Evolutionary conservation across 2,888 invertebrate genomes (phyloP), one percentile per base, ranked within the genome.

Genomic region (Hirudinaria manillensis): DNA sequence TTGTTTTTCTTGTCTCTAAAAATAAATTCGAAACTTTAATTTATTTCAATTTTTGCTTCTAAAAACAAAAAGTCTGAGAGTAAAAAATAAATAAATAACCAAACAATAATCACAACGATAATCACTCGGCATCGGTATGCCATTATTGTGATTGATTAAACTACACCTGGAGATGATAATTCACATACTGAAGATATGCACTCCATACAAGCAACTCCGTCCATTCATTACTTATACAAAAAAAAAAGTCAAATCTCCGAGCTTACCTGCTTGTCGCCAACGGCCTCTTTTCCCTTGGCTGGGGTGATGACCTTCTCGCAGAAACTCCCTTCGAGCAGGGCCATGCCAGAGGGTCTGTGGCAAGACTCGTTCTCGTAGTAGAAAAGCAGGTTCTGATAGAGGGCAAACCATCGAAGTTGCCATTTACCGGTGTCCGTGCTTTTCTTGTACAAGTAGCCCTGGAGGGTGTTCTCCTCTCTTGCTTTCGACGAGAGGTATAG

Each of bases 321-420:
- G 87, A 93, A 94, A 81, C 93, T 93, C 0, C 94, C 94, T 84
- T 94, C 94, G 74, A 94, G 87, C 79, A 94, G 87, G 32, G 94
- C 88, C 27, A 93, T 90, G 0, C 94, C 94, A 0, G 92, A 91
- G 0, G 93, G 93, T 51, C 91, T 88, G 29, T 88, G 88, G 81
- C 90, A 90, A 82, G 89, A 89, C 83, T 94, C 93, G 73, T 90
- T 91, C 83, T 94, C 94, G 86, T 92, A 94, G 88, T 94, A 94
- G 86, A 94, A 94, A 80, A 94, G 87, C 81, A 94, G 86, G 86
- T 94, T 94, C 92, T 94, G 89, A 55, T 89, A 89, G 77, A 86
- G 82, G 74, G 85, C 83, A 81, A 86, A 86, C 83, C 84, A 87
- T 27, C 86, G 80, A 65, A 85, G 83, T 84, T 93, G 93, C 94